These are phyloP conservation scores for Seriola dumerili DNA, from an alignment of 2,113 vertebrate species.

Conservation along the genomic window DNA sequence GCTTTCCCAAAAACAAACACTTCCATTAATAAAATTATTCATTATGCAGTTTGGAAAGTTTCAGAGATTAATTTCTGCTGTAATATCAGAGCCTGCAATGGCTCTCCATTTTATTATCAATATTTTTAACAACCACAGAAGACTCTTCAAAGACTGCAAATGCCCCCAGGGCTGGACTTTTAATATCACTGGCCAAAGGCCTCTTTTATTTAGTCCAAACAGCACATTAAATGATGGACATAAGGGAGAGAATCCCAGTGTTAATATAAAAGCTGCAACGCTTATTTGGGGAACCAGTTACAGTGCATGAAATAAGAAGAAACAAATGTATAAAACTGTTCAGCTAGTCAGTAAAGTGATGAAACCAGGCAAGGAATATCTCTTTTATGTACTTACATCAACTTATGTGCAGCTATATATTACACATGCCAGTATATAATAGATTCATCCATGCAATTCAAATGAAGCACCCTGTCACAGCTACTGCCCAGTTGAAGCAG, in stretches of 20 bases:
- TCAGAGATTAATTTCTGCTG: slow-evolving; percentile 18
- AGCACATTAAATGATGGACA: slow-evolving; percentile 46
- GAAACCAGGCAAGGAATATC: not conserved
- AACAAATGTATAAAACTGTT: not conserved
- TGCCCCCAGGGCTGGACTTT: slow-evolving; percentile 67
- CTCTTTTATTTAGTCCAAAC: slow-evolving; percentile 66
- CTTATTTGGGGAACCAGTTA: slow-evolving; percentile 10
- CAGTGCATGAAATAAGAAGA: not conserved
- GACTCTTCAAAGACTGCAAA: slow-evolving; percentile 47
- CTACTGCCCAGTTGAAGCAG: not conserved
- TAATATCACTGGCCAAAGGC: slow-evolving; percentile 70
- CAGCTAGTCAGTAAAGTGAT: not conserved
- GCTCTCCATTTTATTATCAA: slow-evolving; percentile 46
- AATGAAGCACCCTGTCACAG: not conserved
- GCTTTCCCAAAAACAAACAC: not conserved
- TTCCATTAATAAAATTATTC: not conserved
- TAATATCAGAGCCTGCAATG: slow-evolving; percentile 17
- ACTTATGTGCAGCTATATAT: not conserved
- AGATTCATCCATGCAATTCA: not conserved
- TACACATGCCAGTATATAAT: not conserved
- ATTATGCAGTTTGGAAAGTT: not conserved
- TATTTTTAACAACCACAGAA: slow-evolving; percentile 61
- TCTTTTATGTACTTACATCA: not conserved
- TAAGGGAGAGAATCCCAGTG: slow-evolving; percentile 47
- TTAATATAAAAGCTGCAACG: slow-evolving; percentile 48